Conservation (phyloP, 2,888 invertebrate genomes). For the Mythimna pallens region DNA sequence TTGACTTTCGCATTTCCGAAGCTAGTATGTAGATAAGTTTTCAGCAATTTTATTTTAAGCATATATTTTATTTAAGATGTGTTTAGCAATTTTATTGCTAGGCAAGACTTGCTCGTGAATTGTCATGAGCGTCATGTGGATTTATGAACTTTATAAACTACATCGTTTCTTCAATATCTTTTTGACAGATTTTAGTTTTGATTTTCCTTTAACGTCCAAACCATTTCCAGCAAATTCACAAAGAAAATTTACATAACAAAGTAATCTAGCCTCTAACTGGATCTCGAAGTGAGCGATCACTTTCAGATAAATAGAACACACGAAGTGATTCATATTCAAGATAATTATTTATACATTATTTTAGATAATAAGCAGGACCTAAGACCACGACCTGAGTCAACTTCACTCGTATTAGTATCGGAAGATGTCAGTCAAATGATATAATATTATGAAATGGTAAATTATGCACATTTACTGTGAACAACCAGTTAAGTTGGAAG, state of each 20-base stretch:
- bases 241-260: slow-evolving; percentile 2
- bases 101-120: neutral
- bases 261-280: slow-evolving; percentile 12
- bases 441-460: slow-evolving; percentile 52
- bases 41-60: no score
- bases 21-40: no score
- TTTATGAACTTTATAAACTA: neutral
- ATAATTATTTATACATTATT: slow-evolving; percentile 46
- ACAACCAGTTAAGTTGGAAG: slow-evolving; percentile 33
- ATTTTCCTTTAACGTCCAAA: neutral
- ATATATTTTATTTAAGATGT: no score
- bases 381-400: slow-evolving; percentile 57
- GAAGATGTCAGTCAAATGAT: slow-evolving; percentile 65
- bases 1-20: no score
- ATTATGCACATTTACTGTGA: slow-evolving; percentile 35
- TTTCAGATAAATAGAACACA: slow-evolving; percentile 54
- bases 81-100: no score
- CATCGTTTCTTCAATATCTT: no score
- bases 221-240: slow-evolving; percentile 9
- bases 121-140: no score
- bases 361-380: slow-evolving; percentile 52
- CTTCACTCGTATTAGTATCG: slow-evolving; percentile 60
- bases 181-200: neutral
- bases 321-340: slow-evolving; percentile 51
- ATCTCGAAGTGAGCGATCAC: slow-evolving; percentile 47